Evolutionary conservation across 2,888 invertebrate species (phyloP), one percentile per base, ranked within the genome.

Genomic region (Ormyrus labotus): DNA sequence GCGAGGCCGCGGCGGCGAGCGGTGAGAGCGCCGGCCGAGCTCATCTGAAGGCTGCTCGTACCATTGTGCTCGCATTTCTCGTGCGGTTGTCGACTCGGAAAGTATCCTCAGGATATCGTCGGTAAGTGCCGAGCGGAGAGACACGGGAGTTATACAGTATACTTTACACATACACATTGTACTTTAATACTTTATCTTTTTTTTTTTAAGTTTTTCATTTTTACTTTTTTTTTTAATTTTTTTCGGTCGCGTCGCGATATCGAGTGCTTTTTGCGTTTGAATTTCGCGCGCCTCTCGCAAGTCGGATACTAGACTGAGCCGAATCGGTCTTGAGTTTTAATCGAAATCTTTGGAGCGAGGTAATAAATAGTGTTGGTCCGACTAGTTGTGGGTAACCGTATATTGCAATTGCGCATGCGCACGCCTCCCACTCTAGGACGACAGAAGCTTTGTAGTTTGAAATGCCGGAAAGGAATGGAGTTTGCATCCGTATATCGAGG

Each of bases 61-160:
- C 85, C 85, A 87, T 87, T 87, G 85, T 86, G 87, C 86, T 87
- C 90, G 89, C 90, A 90, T 90, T 90, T 90, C 90, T 88, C 90
- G 90, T 90, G 90, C 90, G 90, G 90, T 90, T 90, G 90, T 90
- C 90, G 90, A 87, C 90, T 89, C 90, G 90, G 87, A 90, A 90
- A 90, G 88, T 89, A 87, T 88, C 89, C 88, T 61, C 74, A 68
- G 88, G 86, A 85, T 87, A 87, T 85, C 85, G 86, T 88, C 89
- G 89, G 90, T 90, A 89, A 90, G 90, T 87, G 61, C 69, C 48
- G 57, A 60, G 69, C 10, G 13, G 53, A 68, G 34, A 34, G 34
- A 34, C 34, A 34, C 34, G 34, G 34, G 34, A 34, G 34, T 34
- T 55, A n/a, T 50, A 64, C 48, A 9, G 34, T 64, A 64, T 64